Evolutionary conservation across 2,113 vertebrate species (phyloP).

Genomic region (Bambusicola thoracicus): DNA sequence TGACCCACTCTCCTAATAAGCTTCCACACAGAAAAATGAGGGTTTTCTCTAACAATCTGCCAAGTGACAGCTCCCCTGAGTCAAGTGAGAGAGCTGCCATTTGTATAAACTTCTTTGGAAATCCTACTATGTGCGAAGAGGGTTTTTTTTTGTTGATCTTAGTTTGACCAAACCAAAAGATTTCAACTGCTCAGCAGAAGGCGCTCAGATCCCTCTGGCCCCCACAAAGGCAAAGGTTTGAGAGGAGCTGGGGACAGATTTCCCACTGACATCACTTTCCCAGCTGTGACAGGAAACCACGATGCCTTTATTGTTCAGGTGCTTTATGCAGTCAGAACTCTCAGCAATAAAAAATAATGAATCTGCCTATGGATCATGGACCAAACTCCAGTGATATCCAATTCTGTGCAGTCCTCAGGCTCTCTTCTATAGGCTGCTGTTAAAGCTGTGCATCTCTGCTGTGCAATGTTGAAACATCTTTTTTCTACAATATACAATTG

Average conservation of each 20-base stretch:
- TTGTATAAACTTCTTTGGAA: slow-evolving; percentile 9
- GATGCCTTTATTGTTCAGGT: slow-evolving; percentile 30
- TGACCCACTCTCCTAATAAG: neutral
- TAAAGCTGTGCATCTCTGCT: neutral
- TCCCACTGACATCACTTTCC: slow-evolving; percentile 18
- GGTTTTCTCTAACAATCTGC: neutral
- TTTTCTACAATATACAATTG: neutral
- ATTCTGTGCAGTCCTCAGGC: neutral
- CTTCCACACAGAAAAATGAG: neutral
- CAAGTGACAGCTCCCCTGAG: neutral
- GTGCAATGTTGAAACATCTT: neutral
- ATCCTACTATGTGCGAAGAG: neutral
- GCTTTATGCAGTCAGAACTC: slow-evolving; percentile 31
- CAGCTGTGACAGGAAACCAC: slow-evolving; percentile 17
- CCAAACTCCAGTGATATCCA: neutral
- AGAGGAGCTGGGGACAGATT: slow-evolving; percentile 35
- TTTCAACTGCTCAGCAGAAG: neutral
- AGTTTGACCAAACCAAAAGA: neutral
- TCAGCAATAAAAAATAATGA: slow-evolving; percentile 36
- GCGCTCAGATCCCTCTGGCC: neutral
- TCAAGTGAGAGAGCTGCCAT: neutral
- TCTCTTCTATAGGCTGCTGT: neutral
- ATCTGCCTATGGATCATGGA: neutral
- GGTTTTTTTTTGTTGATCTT: neutral
- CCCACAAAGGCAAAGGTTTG: slow-evolving; percentile 11